Conservation (phyloP, 30 jellyfish, hydroid and myxozoan species). For the Cassiopea andromeda region DNA sequence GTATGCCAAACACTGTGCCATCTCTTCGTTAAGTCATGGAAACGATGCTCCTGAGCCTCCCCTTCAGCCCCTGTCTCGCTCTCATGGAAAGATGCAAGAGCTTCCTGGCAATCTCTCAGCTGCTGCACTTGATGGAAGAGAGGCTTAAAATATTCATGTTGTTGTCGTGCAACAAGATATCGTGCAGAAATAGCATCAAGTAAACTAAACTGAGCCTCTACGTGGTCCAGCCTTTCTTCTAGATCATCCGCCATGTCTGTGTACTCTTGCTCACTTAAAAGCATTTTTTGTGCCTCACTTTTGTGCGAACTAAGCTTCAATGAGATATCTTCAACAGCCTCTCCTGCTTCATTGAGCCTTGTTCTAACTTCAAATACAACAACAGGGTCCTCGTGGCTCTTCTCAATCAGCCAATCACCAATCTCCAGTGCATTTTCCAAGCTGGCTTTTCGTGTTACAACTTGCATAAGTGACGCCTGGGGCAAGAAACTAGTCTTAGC, state of each 20-base stretch:
- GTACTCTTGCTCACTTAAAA: conserved; percentile 60
- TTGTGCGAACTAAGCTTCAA: conserved; percentile 65
- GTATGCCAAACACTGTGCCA: conserved; percentile 69
- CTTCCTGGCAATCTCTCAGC: conserved; percentile 66
- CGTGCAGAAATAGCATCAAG: conserved; percentile 93
- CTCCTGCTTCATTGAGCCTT: conserved; percentile 67
- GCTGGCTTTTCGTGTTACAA: conserved; percentile 56
- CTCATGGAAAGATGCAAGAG: conserved; percentile 50
- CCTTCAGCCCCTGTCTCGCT: conserved; percentile 28
- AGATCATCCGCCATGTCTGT: conserved; percentile 68
- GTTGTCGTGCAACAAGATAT: conserved; percentile 85
- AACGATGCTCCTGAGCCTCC: conserved; percentile 15
- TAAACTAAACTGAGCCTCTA: conserved; percentile 65
- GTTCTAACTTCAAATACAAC: conserved; percentile 77
- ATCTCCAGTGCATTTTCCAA: conserved; percentile 57
- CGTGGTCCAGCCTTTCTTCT: conserved; percentile 53
- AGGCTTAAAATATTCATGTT: conserved; percentile 91
- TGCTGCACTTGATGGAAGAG: conserved; percentile 75
- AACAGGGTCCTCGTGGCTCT: conserved; percentile 75
- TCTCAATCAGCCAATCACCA: conserved; percentile 93
- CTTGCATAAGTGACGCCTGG: conserved; percentile 64
- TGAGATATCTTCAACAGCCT: conserved; percentile 60
- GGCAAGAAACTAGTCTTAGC: not conserved
- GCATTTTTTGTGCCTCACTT: conserved; percentile 30
- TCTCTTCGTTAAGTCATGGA: conserved; percentile 38